Conservation (phyloP, 2,888 invertebrate species). For the Brachynemurus nebulosus region DNA sequence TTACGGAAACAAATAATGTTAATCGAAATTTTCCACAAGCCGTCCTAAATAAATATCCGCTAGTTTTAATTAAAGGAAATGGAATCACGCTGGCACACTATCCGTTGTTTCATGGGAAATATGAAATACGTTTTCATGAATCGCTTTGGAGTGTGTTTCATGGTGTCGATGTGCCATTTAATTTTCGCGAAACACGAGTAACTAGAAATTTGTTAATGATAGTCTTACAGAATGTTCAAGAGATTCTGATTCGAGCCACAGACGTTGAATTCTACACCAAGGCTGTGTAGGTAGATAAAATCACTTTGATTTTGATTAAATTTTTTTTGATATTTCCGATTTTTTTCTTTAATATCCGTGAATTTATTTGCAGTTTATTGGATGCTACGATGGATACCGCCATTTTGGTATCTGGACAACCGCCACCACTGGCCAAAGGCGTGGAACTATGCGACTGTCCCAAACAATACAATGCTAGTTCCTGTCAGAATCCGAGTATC, state of each 20-base stretch:
- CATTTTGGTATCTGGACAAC: slow-evolving; percentile 48
- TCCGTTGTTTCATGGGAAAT: slow-evolving; percentile 32
- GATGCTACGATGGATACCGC: slow-evolving; percentile 77
- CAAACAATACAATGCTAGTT: slow-evolving; percentile 63
- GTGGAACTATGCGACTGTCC: slow-evolving; percentile 83
- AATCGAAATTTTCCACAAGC: slow-evolving; percentile 28
- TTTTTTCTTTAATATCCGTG: slow-evolving; percentile 9
- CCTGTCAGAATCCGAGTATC: slow-evolving; percentile 77
- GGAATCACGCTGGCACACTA: slow-evolving; percentile 58
- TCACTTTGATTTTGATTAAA: background rate
- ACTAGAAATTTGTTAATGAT: slow-evolving; percentile 75
- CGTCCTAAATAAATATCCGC: slow-evolving; percentile 50
- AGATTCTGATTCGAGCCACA: slow-evolving; percentile 62
- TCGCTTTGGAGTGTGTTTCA: slow-evolving; percentile 59
- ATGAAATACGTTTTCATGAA: slow-evolving; percentile 55
- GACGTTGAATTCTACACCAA: slow-evolving; percentile 41
- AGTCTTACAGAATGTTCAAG: slow-evolving; percentile 75
- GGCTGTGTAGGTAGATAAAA: slow-evolving; percentile 35
- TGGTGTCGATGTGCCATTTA: slow-evolving; percentile 30
- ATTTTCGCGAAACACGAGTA: slow-evolving; percentile 37
- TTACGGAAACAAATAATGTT: slow-evolving; percentile 44
- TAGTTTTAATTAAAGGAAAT: slow-evolving; percentile 67
- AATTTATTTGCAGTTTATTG: slow-evolving; percentile 43
- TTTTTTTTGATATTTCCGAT: slow-evolving; percentile 4
- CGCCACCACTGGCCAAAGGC: slow-evolving; percentile 56